A percentile compares a stretch with the other conserved stretches of the same genome.
Evolutionary conservation across 2,797 vertebrate genomes (phyloP).

Genomic region (Tragelaphus eurycerus): DNA sequence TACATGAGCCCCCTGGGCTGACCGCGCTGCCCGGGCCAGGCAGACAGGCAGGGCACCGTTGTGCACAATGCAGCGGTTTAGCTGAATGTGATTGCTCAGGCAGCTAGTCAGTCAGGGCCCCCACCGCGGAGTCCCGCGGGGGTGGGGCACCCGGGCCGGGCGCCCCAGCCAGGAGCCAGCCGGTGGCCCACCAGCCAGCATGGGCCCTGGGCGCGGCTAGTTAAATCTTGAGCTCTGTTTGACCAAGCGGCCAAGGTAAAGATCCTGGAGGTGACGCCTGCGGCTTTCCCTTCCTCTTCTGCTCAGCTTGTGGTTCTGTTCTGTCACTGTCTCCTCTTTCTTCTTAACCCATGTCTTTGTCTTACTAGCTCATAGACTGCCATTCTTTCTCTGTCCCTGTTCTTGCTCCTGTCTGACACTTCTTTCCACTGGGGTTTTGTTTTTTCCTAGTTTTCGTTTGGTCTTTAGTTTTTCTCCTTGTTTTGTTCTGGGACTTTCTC

Average conservation of each 20-base stretch:
- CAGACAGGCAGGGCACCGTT: conserved; percentile 90
- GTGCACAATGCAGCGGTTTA: conserved; percentile 97
- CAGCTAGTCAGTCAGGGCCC: conserved; percentile 88
- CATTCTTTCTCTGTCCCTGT: not conserved
- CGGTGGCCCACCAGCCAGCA: conserved; percentile 77
- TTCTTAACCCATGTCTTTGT: conserved; percentile 20
- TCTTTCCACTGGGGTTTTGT: not conserved
- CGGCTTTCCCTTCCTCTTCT: conserved; percentile 71
- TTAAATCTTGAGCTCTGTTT: conserved; percentile 81
- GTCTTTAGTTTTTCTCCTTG: conserved; percentile 17
- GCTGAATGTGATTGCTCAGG: conserved; percentile 89
- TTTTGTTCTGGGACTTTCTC: conserved; percentile 60
- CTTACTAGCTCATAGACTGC: not conserved
- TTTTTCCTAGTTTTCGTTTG: not conserved
- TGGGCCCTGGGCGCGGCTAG: conserved; percentile 77
- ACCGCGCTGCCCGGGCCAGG: conserved; percentile 74
- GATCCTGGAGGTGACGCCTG: conserved; percentile 77
- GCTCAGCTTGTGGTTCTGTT: conserved; percentile 66
- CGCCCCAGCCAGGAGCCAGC: conserved; percentile 79
- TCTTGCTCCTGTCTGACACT: conserved; percentile 11
- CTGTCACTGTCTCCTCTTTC: not conserved
- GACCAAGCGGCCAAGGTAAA: conserved; percentile 81
- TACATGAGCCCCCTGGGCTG: conserved; percentile 78
- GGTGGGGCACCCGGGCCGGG: conserved; percentile 76
- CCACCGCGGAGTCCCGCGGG: conserved; percentile 76